Evolutionary conservation across 2,113 vertebrate genomes (phyloP).

Genomic region (Prionailurus bengalensis): DNA sequence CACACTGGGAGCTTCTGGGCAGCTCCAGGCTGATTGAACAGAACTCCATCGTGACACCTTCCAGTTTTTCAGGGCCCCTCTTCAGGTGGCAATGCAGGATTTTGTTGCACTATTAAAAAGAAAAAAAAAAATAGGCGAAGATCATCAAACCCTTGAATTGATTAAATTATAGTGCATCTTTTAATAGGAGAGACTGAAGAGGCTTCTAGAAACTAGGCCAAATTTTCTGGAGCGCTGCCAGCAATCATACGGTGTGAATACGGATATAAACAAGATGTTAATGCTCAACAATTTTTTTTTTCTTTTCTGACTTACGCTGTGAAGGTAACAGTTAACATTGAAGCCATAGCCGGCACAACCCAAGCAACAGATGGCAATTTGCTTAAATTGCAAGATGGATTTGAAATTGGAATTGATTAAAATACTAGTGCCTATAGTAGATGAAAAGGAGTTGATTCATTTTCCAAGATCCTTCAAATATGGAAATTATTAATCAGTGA

Average conservation of each 20-base stretch:
- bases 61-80: background rate
- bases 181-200: slow-evolving; percentile 63
- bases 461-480: slow-evolving; percentile 66
- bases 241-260: slow-evolving; percentile 32
- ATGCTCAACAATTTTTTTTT: background rate
- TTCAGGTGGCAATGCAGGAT: background rate
- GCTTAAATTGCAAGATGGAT: slow-evolving; percentile 73
- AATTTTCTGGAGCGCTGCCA: slow-evolving; percentile 63
- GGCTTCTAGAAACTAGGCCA: slow-evolving; percentile 65
- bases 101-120: slow-evolving; percentile 29
- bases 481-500: slow-evolving; percentile 75
- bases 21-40: background rate
- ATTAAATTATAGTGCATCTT: slow-evolving; percentile 57
- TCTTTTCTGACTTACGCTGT: slow-evolving; percentile 23
- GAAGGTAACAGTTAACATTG: slow-evolving; percentile 3
- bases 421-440: slow-evolving; percentile 41
- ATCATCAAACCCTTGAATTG: slow-evolving; percentile 64
- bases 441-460: slow-evolving; percentile 71
- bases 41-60: background rate
- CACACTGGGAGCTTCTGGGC: background rate
- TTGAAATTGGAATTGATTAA: slow-evolving; percentile 75
- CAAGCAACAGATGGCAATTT: slow-evolving; percentile 68
- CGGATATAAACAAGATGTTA: slow-evolving; percentile 47
- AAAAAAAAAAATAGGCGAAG: background rate
- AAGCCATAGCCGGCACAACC: slow-evolving; percentile 22